Base-by-base conservation (phyloP, 2,888 invertebrate genomes). In the Erebia ligea region DNA sequence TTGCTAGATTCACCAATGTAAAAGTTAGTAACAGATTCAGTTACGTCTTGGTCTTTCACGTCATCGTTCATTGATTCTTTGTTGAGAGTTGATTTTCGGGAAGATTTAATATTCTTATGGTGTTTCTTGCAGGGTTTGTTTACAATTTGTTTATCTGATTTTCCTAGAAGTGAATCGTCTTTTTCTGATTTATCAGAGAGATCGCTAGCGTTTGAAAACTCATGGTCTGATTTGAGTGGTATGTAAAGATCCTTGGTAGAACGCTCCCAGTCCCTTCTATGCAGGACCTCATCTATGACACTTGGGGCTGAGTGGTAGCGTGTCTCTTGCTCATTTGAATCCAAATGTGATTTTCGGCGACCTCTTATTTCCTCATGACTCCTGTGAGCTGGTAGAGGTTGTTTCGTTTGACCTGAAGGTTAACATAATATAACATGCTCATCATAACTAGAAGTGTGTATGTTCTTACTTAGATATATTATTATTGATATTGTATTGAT, bases 271-370 rank as follows among this genome's bases (percentile, higher is more conserved):
- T 90, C 90, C n/a, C 92, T 80, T 1, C 92, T 78, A 75, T 89
- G 91, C 1, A 91, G 68, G 2, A 92, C 88, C 72, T 92, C 91
- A 76, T 91, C 86, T 57, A 92, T 91, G 75, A 92, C 91, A 78
- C 88, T 89, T 40, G 92, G 92, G 0, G 92, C 92, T 48, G 91
- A 92, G 80, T 91, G 90, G 79, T 91, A 89, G n/a, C 89, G 85
- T 0, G 83, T 73, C 21, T 86, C 85, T 2, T 79, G 81, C 0
- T 81, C 79, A 0, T 65, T 48, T 0, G 64, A 67, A 21, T 85
- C 86, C 25, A 80, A 81, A 42, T 86, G 82, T 0, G 87, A 87
- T 64, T 84, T 86, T 40, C 87, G 83, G 0, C 87, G 82, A 4
- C 82, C 80, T 0, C 81, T 78, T 25, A 91, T 90, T 76, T 91